Percentiles rank a stretch among this genome's conserved stretches.
phyloP scores from a whole-genome alignment of 2,113 vertebrate species.

The Leptosomus discolor region DNA sequence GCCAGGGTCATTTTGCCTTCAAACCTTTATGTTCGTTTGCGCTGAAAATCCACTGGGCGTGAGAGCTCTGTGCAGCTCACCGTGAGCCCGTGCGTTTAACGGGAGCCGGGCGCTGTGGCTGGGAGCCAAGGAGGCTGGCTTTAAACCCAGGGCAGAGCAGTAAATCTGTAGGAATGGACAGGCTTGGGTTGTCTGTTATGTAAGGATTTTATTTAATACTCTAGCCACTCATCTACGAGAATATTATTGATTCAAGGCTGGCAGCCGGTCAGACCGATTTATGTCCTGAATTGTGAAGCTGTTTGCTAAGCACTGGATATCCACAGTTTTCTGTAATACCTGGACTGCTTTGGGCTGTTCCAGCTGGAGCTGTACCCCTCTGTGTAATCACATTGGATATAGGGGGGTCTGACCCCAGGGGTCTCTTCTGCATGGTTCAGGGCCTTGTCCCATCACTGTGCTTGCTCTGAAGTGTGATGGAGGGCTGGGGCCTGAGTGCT shows the following conservation, averaged over 20 bases:
- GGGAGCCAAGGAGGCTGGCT: not conserved
- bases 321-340: not conserved
- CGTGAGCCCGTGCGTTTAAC: not conserved
- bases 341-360: not conserved
- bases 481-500: not conserved
- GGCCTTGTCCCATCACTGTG: not conserved
- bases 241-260: conserved; percentile 47
- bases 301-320: not conserved
- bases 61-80: not conserved
- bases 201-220: conserved; percentile 53
- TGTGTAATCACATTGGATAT: not conserved
- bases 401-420: not conserved
- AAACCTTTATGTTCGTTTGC: not conserved
- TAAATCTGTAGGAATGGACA: conserved; percentile 19
- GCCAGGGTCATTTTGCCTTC: not conserved
- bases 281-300: not conserved
- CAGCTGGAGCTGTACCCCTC: not conserved
- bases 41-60: fast-evolving
- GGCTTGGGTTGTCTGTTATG: conserved; percentile 23
- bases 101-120: not conserved
- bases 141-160: not conserved
- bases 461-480: not conserved
- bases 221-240: conserved; percentile 22
- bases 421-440: fast-evolving
- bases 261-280: conserved; percentile 28